A percentile compares a stretch with the other conserved stretches of the same genome.
phyloP scores from a whole-genome alignment of 2,888 invertebrate species.

The Thysanoteuthis rhombus region DNA sequence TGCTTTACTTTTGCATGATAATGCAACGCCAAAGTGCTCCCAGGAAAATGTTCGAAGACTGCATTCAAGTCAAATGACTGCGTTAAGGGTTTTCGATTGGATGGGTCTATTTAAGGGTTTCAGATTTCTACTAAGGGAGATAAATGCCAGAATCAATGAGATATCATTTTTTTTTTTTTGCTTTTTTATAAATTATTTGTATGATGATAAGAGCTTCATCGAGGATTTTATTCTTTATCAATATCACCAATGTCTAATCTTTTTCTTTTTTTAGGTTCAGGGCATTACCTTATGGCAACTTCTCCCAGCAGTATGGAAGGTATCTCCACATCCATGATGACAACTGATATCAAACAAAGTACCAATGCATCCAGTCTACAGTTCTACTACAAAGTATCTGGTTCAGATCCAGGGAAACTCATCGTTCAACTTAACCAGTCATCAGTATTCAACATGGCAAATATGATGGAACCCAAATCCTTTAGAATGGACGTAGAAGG shows the following conservation, averaged over 20 bases:
- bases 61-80: too few species aligned
- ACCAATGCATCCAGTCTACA: background rate
- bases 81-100: too few species aligned
- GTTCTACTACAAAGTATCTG: background rate
- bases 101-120: too few species aligned
- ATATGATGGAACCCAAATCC: background rate
- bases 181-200: too few species aligned
- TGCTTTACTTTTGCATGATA: too few species aligned
- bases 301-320: background rate
- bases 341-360: background rate
- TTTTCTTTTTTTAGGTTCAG: background rate
- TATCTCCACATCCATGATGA: background rate
- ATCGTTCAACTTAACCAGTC: background rate
- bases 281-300: background rate
- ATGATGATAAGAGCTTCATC: too few species aligned
- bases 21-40: too few species aligned
- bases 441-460: background rate
- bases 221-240: background rate
- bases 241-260: background rate
- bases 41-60: too few species aligned
- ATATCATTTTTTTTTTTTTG: too few species aligned
- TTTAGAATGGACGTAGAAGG: background rate
- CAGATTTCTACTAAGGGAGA: too few species aligned
- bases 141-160: too few species aligned
- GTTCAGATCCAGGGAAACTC: background rate